Conservation (phyloP, 2,797 vertebrate genomes). For the Rhinichthys osculus region DNA sequence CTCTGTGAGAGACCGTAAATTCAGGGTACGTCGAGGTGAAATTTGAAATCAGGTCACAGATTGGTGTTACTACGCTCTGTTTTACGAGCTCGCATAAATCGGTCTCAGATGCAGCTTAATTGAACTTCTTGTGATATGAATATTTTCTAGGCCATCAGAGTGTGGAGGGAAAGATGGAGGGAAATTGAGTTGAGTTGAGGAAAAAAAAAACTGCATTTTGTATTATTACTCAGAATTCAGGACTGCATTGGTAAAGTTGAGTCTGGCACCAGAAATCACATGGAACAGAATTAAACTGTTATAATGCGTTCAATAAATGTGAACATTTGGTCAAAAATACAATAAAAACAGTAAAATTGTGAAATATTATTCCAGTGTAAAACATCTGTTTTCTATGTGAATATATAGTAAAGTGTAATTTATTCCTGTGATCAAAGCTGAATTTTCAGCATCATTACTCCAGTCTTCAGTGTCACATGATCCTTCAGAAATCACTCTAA, state of each 20-base stretch:
- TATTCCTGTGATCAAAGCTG: background rate
- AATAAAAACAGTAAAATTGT: background rate
- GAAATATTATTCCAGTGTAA: background rate
- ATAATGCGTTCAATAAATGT: background rate
- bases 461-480: slow-evolving; percentile 2
- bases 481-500: background rate
- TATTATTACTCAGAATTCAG: background rate
- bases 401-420: background rate
- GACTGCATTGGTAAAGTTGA: background rate
- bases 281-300: background rate
- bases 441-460: background rate
- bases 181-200: background rate
- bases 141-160: slow-evolving; percentile 50
- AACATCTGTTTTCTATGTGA: background rate
- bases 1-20: background rate
- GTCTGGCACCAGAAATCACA: background rate
- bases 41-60: slow-evolving; percentile 40
- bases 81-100: slow-evolving; percentile 56
- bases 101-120: slow-evolving; percentile 54
- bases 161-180: background rate
- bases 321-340: background rate
- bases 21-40: slow-evolving; percentile 29
- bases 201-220: background rate
- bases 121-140: slow-evolving; percentile 54
- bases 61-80: slow-evolving; percentile 50